A percentile compares a stretch with the other conserved stretches of the same genome.
Evolutionary conservation across 2,888 invertebrate genomes (phyloP).

Genomic region (Slavum lentiscoides): DNA sequence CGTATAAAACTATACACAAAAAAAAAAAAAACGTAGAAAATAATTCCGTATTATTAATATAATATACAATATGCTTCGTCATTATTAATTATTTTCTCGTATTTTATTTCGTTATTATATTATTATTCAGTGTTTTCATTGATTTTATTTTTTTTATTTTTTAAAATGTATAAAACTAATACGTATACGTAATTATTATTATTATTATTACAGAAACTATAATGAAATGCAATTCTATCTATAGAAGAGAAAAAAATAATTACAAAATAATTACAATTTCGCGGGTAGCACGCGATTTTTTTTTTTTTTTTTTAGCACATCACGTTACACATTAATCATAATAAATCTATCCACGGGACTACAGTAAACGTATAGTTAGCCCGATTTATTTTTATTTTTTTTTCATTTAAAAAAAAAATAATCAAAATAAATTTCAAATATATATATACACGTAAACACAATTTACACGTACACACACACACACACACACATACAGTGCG

Average conservation of each 20-base stretch:
- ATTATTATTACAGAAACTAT: slow-evolving; percentile 13
- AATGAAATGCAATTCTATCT: slow-evolving; percentile 15
- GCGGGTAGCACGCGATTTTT: not conserved
- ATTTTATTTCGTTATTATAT: not conserved
- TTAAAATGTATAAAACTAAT: slow-evolving; percentile 18
- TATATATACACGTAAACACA: too few relatives aligned
- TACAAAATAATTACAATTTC: slow-evolving; percentile 13
- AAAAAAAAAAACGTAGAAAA: slow-evolving; percentile 51
- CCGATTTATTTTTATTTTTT: not conserved
- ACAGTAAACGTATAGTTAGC: too few relatives aligned
- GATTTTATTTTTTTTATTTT: too few relatives aligned
- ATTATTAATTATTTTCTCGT: not conserved
- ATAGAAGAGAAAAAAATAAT: not conserved
- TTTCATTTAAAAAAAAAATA: not conserved
- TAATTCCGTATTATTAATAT: slow-evolving; percentile 24
- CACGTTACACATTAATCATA: too few relatives aligned
- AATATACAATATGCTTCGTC: not conserved
- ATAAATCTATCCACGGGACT: not conserved
- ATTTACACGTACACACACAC: not conserved
- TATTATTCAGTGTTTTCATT: not conserved
- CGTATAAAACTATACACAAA: slow-evolving; percentile 52
- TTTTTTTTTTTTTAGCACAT: too few relatives aligned
- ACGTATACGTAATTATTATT: too few relatives aligned
- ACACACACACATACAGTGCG: not conserved
- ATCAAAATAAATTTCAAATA: not conserved